These are phyloP conservation scores for Hypomesus transpacificus DNA, from an alignment of 2,113 vertebrate genomes.

Conservation along the genomic window DNA sequence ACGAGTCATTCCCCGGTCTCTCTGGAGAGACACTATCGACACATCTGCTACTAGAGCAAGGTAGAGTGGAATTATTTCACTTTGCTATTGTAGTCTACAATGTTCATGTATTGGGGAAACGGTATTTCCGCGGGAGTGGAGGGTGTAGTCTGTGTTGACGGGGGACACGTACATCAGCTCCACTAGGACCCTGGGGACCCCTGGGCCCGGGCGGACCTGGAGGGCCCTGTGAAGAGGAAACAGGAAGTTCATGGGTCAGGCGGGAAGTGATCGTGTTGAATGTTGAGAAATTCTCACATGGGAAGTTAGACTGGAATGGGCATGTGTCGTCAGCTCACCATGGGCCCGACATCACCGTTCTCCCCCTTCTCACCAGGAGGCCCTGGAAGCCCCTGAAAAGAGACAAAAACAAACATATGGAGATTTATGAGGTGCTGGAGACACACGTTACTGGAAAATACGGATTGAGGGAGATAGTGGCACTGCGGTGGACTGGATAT, in stretches of 20 bases:
- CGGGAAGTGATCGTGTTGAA: background rate
- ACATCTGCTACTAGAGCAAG: too few relatives aligned
- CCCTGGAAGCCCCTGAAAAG: conserved; percentile 87
- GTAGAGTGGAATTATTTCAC: background rate
- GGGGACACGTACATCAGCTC: conserved; percentile 83
- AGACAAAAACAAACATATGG: conserved; percentile 10
- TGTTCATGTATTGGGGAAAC: background rate
- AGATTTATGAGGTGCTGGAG: background rate
- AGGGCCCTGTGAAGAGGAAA: conserved; percentile 78
- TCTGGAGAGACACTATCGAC: background rate
- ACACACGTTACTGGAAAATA: too few relatives aligned
- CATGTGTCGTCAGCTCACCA: conserved; percentile 75
- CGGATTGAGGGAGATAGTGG: too few relatives aligned
- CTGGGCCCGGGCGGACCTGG: conserved; percentile 94
- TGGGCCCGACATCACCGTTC: conserved; percentile 93
- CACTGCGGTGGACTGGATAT: too few relatives aligned
- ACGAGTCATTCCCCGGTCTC: background rate
- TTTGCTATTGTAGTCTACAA: background rate
- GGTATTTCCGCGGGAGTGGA: too few relatives aligned
- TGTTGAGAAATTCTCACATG: background rate
- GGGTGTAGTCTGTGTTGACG: background rate
- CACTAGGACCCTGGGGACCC: conserved; percentile 91
- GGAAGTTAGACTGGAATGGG: background rate
- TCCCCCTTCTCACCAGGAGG: conserved; percentile 98
- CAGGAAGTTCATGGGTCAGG: background rate